Evolutionary conservation across 2,888 invertebrate genomes (phyloP).

Genomic region (Ochropleura plecta): DNA sequence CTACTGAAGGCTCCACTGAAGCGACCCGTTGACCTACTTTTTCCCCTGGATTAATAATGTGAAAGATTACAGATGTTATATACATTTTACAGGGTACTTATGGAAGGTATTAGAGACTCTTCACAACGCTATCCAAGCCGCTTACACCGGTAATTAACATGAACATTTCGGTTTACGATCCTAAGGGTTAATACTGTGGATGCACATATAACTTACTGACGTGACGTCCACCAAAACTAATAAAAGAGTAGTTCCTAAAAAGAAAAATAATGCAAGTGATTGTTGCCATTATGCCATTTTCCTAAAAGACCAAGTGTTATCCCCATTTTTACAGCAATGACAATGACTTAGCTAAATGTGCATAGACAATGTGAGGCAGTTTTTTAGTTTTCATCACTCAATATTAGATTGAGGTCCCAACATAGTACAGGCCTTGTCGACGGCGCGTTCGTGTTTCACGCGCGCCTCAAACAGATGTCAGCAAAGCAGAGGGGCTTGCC

Average conservation of each 20-base stretch:
- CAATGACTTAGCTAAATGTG: too few species aligned
- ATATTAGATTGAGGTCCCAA: too few species aligned
- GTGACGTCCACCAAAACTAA: background rate
- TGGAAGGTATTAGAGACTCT: background rate
- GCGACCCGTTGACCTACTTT: slow-evolving; percentile 21
- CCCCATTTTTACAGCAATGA: background rate
- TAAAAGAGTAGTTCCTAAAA: background rate
- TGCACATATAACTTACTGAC: background rate
- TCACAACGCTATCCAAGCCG: background rate
- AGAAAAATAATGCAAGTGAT: background rate
- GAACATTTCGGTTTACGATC: slow-evolving; percentile 9
- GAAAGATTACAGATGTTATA: slow-evolving; percentile 9
- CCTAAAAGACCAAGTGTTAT: background rate
- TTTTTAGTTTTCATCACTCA: too few species aligned
- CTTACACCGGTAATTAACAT: background rate
- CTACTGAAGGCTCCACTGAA: background rate
- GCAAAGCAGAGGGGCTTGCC: too few species aligned
- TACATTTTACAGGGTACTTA: slow-evolving; percentile 8
- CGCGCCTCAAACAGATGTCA: too few species aligned
- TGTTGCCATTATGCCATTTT: background rate
- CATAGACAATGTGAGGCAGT: too few species aligned
- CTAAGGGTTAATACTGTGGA: background rate
- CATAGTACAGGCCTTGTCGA: too few species aligned
- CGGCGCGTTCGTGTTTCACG: too few species aligned
- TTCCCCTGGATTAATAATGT: slow-evolving; percentile 9